Conservation (phyloP, 1,140 invertebrate genomes). For the Leptinotarsa undecemlineata region DNA sequence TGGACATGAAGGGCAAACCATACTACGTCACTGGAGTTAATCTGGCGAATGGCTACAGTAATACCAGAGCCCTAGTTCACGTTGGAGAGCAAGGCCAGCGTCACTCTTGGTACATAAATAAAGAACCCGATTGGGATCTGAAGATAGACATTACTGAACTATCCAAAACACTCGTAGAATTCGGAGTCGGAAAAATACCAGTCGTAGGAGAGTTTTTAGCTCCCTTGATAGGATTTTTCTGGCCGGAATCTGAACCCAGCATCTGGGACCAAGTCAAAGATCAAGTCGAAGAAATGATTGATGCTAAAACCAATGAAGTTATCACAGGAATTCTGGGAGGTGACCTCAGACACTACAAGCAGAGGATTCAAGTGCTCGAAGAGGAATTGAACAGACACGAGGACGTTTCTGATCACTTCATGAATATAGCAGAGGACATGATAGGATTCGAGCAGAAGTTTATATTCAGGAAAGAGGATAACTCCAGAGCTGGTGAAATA, state of each 20-base stretch:
- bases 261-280: conserved; percentile 20
- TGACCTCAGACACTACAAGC: neutral
- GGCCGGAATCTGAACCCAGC: neutral
- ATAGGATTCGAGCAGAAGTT: neutral
- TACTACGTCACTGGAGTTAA: neutral
- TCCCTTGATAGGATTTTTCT: neutral
- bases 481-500: no score
- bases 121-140: neutral
- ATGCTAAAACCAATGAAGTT: neutral
- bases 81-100: neutral
- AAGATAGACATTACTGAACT: neutral
- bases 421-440: neutral
- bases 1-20: neutral
- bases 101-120: neutral
- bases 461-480: neutral
- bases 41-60: neutral
- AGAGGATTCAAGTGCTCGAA: neutral
- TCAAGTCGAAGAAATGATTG: conserved; percentile 1
- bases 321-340: neutral
- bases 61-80: neutral
- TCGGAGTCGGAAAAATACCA: conserved; percentile 18
- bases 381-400: neutral
- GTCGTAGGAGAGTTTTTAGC: conserved; percentile 4
- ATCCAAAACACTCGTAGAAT: neutral
- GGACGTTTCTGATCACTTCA: no score